Conservation (phyloP, 2,797 vertebrate species). For the Catharus ustulatus region DNA sequence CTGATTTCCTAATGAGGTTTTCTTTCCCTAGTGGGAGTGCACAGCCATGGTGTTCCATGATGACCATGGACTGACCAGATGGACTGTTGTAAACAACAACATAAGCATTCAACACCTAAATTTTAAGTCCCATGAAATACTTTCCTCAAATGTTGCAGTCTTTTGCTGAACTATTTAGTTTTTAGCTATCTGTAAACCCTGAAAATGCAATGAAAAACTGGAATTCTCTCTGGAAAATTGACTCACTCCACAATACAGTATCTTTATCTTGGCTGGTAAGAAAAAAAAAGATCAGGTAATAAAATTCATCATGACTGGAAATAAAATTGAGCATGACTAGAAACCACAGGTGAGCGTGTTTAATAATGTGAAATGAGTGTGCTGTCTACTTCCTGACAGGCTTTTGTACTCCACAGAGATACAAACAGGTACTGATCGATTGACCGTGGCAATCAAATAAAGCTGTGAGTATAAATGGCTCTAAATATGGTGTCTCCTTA, state of each 20-base stretch:
- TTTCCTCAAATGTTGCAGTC: not conserved
- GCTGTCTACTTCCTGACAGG: not conserved
- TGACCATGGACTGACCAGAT: not conserved
- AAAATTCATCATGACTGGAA: not conserved
- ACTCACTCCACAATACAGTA: not conserved
- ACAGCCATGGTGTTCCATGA: not conserved
- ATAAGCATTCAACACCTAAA: not conserved
- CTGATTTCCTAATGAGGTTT: not conserved
- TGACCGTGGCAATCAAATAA: not conserved
- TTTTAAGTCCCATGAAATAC: not conserved
- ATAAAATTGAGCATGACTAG: constrained; percentile 2
- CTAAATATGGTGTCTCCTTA: not conserved
- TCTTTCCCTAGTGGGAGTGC: not conserved
- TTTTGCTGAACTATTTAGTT: not conserved
- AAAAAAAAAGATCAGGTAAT: not conserved
- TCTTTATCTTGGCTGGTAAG: not conserved
- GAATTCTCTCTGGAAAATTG: not conserved
- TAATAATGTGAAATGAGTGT: not conserved
- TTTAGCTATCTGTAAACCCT: not conserved
- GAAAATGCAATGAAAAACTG: not conserved
- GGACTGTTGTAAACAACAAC: not conserved
- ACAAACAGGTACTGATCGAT: not conserved
- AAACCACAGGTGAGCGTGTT: constrained; percentile 1
- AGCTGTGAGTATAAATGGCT: not conserved
- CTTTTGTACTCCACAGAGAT: not conserved